Percentiles rank a stretch among this genome's conserved stretches.
These are phyloP conservation scores for Uria lomvia DNA, from an alignment of 2,113 vertebrate genomes.

Conservation along the genomic window DNA sequence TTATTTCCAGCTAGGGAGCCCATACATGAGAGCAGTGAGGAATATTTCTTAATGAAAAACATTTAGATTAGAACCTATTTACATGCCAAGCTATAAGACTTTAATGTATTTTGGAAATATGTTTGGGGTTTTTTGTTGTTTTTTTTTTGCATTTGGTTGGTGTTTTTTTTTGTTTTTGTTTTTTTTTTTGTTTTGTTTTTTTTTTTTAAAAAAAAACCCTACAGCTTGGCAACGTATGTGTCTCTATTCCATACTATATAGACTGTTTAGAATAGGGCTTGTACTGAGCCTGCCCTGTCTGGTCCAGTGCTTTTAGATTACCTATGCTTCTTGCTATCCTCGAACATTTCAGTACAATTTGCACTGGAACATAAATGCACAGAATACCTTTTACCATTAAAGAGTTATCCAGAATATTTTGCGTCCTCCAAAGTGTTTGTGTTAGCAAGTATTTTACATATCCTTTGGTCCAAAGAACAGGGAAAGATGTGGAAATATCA, in stretches of 20 bases:
- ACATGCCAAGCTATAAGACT: neutral
- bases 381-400: neutral
- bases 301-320: neutral
- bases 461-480: neutral
- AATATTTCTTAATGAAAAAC: neutral
- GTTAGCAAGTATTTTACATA: neutral
- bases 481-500: neutral
- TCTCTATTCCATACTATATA: neutral
- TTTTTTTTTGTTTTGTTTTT: too few relatives aligned
- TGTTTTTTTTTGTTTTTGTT: too few relatives aligned
- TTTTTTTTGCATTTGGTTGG: too few relatives aligned
- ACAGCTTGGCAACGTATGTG: too few relatives aligned
- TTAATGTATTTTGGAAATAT: neutral
- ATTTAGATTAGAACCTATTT: neutral
- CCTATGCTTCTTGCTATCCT: neutral
- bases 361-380: neutral
- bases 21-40: neutral
- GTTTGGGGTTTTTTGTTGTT: rapidly evolving
- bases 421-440: neutral
- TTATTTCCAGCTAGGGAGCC: neutral
- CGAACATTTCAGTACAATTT: neutral
- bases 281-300: neutral
- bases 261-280: neutral
- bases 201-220: too few relatives aligned
- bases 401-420: neutral